Evolutionary conservation across 2,888 invertebrate species (phyloP).

Genomic region (Azorinus chamasolen): DNA sequence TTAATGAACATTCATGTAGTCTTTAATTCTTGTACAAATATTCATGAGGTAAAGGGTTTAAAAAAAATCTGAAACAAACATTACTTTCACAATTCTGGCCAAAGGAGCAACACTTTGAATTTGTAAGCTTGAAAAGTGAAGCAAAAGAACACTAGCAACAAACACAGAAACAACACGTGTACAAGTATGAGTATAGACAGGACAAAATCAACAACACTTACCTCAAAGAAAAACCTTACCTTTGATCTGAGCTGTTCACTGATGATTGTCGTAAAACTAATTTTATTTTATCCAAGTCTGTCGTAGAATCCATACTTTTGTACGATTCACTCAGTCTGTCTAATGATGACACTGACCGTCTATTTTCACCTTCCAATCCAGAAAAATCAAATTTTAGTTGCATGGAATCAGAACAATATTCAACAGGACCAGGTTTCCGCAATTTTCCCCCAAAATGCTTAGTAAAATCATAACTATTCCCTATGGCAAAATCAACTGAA

Average conservation of each 20-base stretch:
- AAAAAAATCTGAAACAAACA: too few relatives aligned
- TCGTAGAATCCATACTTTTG: slow-evolving; percentile 44
- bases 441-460: slow-evolving; percentile 36
- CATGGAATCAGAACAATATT: slow-evolving; percentile 71
- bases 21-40: too few relatives aligned
- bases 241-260: slow-evolving; percentile 45
- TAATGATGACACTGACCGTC: slow-evolving; percentile 53
- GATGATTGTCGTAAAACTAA: slow-evolving; percentile 52
- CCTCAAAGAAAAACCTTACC: slow-evolving; percentile 55
- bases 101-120: too few relatives aligned
- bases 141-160: too few relatives aligned
- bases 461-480: slow-evolving; percentile 67
- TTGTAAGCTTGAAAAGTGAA: too few relatives aligned
- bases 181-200: too few relatives aligned
- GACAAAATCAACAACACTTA: slow-evolving; percentile 33
- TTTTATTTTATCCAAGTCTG: slow-evolving; percentile 64
- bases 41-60: too few relatives aligned
- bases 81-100: too few relatives aligned
- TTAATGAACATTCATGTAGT: too few relatives aligned
- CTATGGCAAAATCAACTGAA: slow-evolving; percentile 74
- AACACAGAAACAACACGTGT: too few relatives aligned
- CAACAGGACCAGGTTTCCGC: slow-evolving; percentile 48
- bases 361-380: slow-evolving; percentile 68
- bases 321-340: slow-evolving; percentile 58
- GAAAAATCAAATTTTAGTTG: slow-evolving; percentile 76